A percentile compares a stretch with the other conserved stretches of the same genome.
phyloP scores from a whole-genome alignment of 2,888 invertebrate species.

The Sphaerophoria taeniata region DNA sequence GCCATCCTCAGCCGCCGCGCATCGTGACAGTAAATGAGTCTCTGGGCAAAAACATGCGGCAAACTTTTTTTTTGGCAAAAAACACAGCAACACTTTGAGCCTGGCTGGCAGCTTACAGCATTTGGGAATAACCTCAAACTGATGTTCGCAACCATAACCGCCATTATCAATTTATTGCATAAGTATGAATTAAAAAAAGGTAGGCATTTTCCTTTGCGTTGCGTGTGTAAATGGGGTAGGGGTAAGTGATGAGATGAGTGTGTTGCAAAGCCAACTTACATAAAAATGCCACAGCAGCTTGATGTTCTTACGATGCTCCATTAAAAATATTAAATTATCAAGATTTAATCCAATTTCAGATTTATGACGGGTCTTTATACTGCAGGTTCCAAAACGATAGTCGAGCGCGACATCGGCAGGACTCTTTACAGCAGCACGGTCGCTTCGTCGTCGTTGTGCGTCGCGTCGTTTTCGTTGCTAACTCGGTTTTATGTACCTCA shows the following conservation, averaged over 20 bases:
- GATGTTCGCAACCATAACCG: slow-evolving; percentile 64
- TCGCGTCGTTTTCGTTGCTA: slow-evolving; percentile 4
- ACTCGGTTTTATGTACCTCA: background rate
- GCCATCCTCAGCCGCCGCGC: too few relatives aligned
- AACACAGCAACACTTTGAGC: background rate
- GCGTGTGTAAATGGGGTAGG: background rate
- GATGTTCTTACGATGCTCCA: slow-evolving; percentile 68
- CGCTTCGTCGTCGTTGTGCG: slow-evolving; percentile 16
- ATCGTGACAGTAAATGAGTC: slow-evolving; percentile 60
- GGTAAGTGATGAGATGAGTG: slow-evolving; percentile 19
- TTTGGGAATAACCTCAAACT: slow-evolving; percentile 56
- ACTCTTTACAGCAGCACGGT: slow-evolving; percentile 65
- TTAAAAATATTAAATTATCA: slow-evolving; percentile 77
- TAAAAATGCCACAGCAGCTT: slow-evolving; percentile 59
- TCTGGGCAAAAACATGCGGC: slow-evolving; percentile 9
- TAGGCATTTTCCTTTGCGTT: too few relatives aligned
- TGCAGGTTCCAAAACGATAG: too few relatives aligned
- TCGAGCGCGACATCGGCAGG: slow-evolving; percentile 47
- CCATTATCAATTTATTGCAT: slow-evolving; percentile 63
- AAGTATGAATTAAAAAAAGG: slow-evolving; percentile 26
- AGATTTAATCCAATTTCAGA: slow-evolving; percentile 77
- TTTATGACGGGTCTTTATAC: slow-evolving; percentile 72
- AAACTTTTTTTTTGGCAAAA: slow-evolving; percentile 49
- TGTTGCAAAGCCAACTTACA: too few relatives aligned
- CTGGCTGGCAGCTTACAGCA: slow-evolving; percentile 26